A percentile compares a stretch with the other conserved stretches of the same genome.
These are phyloP conservation scores for Taeniopygia guttata DNA, from an alignment of 2,797 vertebrate species.

Conservation along the genomic window DNA sequence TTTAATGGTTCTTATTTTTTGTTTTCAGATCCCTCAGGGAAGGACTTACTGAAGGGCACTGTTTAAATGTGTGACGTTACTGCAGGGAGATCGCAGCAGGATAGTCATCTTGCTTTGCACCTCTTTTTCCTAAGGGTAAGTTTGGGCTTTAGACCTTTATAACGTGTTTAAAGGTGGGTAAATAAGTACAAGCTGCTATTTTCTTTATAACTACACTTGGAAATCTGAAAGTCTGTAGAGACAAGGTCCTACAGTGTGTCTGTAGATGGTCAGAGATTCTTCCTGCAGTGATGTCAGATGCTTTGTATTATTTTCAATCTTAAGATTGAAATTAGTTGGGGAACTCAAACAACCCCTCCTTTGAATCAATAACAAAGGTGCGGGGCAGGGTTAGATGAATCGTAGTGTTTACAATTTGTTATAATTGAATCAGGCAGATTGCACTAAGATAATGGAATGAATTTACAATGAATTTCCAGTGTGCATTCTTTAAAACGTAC, in stretches of 20 bases:
- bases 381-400: background rate
- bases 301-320: background rate
- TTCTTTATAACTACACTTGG: background rate
- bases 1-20: background rate
- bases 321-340: background rate
- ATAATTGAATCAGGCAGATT: background rate
- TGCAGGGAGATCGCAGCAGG: conserved; percentile 47
- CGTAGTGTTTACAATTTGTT: background rate
- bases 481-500: background rate
- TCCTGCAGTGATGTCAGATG: background rate
- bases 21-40: conserved; percentile 62
- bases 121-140: conserved; percentile 50
- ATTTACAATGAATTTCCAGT: background rate
- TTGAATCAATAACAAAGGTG: background rate
- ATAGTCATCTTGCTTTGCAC: conserved; percentile 32
- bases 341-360: background rate
- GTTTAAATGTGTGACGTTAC: conserved; percentile 60
- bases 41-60: conserved; percentile 51
- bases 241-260: background rate
- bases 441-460: background rate
- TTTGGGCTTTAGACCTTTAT: background rate
- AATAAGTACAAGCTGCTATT: background rate
- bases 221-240: background rate
- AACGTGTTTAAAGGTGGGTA: background rate
- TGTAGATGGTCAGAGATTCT: background rate